Evolutionary conservation across 2,797 vertebrate genomes (phyloP), one percentile per base, ranked within the genome.

Genomic region (Synanceia verrucosa): DNA sequence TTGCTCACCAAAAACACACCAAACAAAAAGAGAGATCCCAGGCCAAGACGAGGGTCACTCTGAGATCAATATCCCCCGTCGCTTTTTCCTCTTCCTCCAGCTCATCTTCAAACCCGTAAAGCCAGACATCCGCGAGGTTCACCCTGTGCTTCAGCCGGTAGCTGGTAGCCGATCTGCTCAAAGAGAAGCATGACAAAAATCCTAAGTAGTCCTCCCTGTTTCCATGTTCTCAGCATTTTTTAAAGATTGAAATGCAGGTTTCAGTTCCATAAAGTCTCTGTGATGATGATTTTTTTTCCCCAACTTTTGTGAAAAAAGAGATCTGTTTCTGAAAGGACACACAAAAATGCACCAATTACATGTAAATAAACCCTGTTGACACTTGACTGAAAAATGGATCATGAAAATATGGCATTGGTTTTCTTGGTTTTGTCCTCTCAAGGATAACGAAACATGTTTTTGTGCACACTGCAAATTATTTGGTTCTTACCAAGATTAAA

Each of bases 131-230:
- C 61, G 85, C 46, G 0, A 94, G 90, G 44, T 58, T 81, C 53
- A 93, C 82, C 36, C 88, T 82, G 81, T 93, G 85, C 63, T 93
- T 92, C 58, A 93, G 82, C 41, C 88, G 90, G 70, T 93, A 95
- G 78, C 88, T 92, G 76, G 76, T 70, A 9, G 76, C 70, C 6
- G 91, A 91, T 68, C 94, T 95, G 82, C 18, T 50, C 0, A 58
- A 34, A 56, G 29, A 74, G 16, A 50, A 55, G 63, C 18, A 77
- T 9, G 53, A 51, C 43, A 0, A 48, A 55, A 41, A 63, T 28
- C 37, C 1, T 44, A 50, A 41, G 51, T 12, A 12, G 9, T 26
- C 12, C 2, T 44, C 31, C 70, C 21, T 14, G 4, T 67, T 62
- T 59, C 43, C 18, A 50, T 51, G 59, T 3, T 23, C 16, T 3